Conservation (phyloP, 2,113 vertebrate genomes). For the Aptenodytes patagonicus region DNA sequence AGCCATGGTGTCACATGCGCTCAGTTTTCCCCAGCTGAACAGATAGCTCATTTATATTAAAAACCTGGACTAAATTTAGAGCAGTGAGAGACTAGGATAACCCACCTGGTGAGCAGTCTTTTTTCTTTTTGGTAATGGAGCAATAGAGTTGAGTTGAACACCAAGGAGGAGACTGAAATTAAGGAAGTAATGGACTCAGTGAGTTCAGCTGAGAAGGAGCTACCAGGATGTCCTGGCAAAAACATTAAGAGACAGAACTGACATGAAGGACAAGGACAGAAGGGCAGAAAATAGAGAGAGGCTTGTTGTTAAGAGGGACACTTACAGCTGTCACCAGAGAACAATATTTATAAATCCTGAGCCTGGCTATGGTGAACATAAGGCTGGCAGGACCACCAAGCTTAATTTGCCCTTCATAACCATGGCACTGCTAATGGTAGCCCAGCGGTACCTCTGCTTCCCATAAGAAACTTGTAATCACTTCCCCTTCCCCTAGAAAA, state of each 20-base stretch:
- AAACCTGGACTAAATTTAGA: neutral
- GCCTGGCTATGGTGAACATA: neutral
- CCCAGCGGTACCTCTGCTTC: neutral
- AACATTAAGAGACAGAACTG: neutral
- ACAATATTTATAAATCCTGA: conserved; percentile 2
- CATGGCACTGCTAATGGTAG: neutral
- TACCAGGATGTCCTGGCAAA: neutral
- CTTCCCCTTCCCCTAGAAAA: conserved; percentile 6
- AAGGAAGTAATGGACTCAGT: neutral
- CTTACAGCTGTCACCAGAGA: neutral
- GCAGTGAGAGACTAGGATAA: neutral
- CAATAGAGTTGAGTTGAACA: neutral
- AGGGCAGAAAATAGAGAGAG: neutral
- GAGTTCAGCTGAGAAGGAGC: neutral
- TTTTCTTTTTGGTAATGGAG: neutral
- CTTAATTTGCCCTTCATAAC: neutral
- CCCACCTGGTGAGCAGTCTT: neutral
- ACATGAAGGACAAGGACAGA: neutral
- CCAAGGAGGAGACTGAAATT: neutral
- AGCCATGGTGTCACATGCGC: neutral
- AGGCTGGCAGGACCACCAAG: neutral
- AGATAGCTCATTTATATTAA: neutral
- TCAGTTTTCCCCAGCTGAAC: neutral
- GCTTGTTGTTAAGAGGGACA: neutral
- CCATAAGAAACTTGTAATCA: neutral